phyloP scores from a whole-genome alignment of 2,888 invertebrate genomes.

The Sesamia inferens region DNA sequence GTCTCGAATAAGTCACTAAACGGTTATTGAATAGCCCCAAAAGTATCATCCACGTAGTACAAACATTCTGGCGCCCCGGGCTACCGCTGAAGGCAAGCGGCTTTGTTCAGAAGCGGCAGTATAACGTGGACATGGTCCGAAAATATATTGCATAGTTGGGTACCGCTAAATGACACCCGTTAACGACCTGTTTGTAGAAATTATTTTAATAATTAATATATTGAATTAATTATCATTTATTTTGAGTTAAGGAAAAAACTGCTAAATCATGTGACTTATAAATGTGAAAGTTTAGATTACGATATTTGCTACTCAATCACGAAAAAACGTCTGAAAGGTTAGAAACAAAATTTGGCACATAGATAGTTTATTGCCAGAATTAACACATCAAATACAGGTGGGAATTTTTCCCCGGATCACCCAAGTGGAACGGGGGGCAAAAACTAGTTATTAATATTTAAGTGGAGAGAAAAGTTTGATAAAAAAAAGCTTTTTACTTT shows the following conservation, averaged over 20 bases:
- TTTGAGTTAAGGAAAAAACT: not conserved
- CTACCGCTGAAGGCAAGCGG: constrained; percentile 80
- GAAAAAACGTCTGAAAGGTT: not conserved
- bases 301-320: not conserved
- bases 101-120: constrained; percentile 72
- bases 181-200: not conserved
- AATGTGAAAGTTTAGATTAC: not conserved
- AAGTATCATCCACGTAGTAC: constrained; percentile 75
- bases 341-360: not conserved
- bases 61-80: constrained; percentile 81
- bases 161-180: not conserved
- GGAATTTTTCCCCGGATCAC: not conserved
- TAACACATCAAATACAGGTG: not conserved
- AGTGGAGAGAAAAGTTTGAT: too few species aligned
- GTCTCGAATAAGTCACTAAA: constrained; percentile 52
- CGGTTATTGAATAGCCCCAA: constrained; percentile 76
- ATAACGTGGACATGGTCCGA: constrained; percentile 73
- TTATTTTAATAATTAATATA: not conserved
- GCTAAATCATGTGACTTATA: not conserved
- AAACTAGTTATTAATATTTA: too few species aligned
- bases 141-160: constrained; percentile 29
- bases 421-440: too few species aligned
- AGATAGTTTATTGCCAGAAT: not conserved
- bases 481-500: not conserved
- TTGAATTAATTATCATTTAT: not conserved